Base-by-base conservation (phyloP, 2,113 vertebrate species). In the Mormoops blainvillei region DNA sequence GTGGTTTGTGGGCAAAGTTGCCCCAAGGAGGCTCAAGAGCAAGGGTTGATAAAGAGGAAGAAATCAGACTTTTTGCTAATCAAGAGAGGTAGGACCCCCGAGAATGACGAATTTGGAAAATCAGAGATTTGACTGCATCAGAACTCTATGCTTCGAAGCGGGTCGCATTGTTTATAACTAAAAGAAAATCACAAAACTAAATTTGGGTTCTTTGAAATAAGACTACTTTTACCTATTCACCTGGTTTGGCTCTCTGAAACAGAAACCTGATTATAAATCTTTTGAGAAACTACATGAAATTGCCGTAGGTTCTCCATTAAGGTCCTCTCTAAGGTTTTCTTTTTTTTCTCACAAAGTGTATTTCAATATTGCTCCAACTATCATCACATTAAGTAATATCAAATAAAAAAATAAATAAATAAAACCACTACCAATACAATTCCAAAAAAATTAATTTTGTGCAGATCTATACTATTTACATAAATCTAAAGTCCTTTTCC, bases 201-300 rank as follows among this genome's bases (percentile, higher is more conserved):
- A 94, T 7, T 41, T 63, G n/a, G 19, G 33, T 77, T 94, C 3
- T 76, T 92, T 81, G 36, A 96, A 88, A 92, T 77, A 41, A 91
- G 26, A 81, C 19, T 61, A 41, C 20, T 93, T 92, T 76, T 78
- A 71, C 15, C 45, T 91, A 61, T 26, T 87, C 48, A 58, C 22
- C 18, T 31, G 63, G 7, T 67, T 41, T 81, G 43, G 26, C 4
- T 87, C 33, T 70, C 19, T 97, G 67, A 86, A 95, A 85, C 28
- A 74, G 14, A 84, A 33, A 77, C 22, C 24, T 9, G 41, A 70
- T 63, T 33, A 86, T 31, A 89, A 77, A 52, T 74, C 45, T 91
- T 95, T 89, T 76, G 33, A 95, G 83, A 92, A 93, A 94, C 76
- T 36, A 83, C 63, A 48, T 56, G 28, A 80, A 73, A 58, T 61